Percentiles rank a stretch among this genome's conserved stretches.
phyloP scores from a whole-genome alignment of 2,888 invertebrate species.

The Eugnorisma glareosa region DNA sequence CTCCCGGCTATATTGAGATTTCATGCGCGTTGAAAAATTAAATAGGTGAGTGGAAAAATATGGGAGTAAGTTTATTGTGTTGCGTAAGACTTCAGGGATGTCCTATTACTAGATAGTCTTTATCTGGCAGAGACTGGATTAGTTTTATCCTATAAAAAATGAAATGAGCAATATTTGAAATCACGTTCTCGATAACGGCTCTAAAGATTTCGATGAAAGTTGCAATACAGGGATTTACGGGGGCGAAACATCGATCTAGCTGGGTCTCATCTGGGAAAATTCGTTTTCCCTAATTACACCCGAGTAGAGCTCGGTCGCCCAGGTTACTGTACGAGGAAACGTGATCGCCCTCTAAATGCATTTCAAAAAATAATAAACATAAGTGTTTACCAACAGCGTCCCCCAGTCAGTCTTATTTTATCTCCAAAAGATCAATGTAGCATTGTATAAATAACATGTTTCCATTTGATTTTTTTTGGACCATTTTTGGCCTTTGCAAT shows the following conservation, averaged over 20 bases:
- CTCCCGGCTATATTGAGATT: conserved; percentile 38
- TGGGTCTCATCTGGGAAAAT: too few relatives aligned
- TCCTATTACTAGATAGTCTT: not conserved
- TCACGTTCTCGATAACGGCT: too few relatives aligned
- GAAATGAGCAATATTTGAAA: not conserved
- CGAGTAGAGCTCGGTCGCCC: too few relatives aligned
- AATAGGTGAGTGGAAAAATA: conserved; percentile 36
- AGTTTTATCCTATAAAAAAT: not conserved
- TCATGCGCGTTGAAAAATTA: conserved; percentile 36
- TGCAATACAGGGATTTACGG: too few relatives aligned
- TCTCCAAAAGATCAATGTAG: not conserved
- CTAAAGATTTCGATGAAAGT: too few relatives aligned
- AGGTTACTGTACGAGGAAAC: not conserved
- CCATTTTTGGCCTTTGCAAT: not conserved
- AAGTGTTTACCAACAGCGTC: not conserved
- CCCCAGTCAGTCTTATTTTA: not conserved
- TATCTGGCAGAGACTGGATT: too few relatives aligned
- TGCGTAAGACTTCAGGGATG: not conserved
- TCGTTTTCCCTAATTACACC: too few relatives aligned
- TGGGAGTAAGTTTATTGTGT: not conserved
- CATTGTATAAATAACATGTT: not conserved
- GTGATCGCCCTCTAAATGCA: not conserved
- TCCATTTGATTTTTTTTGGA: not conserved
- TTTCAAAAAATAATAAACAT: not conserved
- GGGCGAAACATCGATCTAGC: too few relatives aligned